Conservation (phyloP, 2,888 invertebrate species). For the Hemicrepidius hirtus region DNA sequence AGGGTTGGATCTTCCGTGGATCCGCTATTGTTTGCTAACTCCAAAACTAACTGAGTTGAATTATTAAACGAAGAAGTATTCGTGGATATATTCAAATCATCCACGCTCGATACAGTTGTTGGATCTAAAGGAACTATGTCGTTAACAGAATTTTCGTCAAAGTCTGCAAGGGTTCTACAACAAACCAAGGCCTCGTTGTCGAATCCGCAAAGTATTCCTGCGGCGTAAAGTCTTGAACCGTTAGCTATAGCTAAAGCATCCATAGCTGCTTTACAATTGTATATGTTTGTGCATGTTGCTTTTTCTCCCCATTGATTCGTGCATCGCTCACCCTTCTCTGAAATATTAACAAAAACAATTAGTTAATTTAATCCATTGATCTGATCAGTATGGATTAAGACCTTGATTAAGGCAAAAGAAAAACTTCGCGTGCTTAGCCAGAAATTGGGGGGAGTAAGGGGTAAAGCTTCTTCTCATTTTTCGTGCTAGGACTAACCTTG, state of each 20-base stretch:
- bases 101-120: neutral
- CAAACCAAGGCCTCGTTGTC: conserved; percentile 1
- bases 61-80: neutral
- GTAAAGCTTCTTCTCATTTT: too few species aligned
- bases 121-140: too few species aligned
- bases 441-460: too few species aligned
- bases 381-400: too few species aligned
- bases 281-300: neutral
- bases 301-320: neutral
- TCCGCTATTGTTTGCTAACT: neutral
- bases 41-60: neutral
- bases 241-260: neutral
- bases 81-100: too few species aligned
- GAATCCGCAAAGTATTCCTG: neutral
- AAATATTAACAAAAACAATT: neutral
- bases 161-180: neutral
- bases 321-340: conserved; percentile 5
- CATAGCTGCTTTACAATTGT: neutral
- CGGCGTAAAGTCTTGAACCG: neutral
- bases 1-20: too few species aligned
- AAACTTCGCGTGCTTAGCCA: too few species aligned
- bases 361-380: neutral
- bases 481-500: too few species aligned
- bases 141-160: neutral
- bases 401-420: too few species aligned